Evolutionary conservation across 2,888 invertebrate genomes (phyloP).

Genomic region (Morpho deidamia): DNA sequence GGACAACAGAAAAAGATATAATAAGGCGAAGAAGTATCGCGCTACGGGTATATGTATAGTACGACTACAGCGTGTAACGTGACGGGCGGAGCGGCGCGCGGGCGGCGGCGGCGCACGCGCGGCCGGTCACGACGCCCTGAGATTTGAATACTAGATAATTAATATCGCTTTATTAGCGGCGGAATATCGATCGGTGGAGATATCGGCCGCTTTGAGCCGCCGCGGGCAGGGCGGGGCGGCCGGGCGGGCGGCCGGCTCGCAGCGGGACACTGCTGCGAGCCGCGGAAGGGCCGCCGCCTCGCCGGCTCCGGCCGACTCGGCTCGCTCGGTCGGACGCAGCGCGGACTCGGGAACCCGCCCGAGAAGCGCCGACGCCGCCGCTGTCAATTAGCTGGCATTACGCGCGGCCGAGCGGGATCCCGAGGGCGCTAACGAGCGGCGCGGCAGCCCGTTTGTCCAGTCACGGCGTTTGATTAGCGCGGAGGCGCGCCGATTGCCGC

Average conservation of each 20-base stretch:
- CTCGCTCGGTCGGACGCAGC: background rate
- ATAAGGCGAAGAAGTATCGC: too few species aligned
- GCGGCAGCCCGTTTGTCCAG: slow-evolving; percentile 38
- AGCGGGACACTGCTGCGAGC: background rate
- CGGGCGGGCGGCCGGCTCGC: background rate
- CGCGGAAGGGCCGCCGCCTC: background rate
- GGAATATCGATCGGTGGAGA: slow-evolving; percentile 72
- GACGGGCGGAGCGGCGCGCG: slow-evolving; percentile 3
- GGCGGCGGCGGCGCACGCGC: slow-evolving; percentile 30
- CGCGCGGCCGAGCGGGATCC: background rate
- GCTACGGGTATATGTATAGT: too few species aligned
- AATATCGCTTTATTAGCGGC: slow-evolving; percentile 75
- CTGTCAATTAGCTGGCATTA: slow-evolving; percentile 19
- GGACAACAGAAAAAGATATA: too few species aligned
- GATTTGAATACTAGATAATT: slow-evolving; percentile 78
- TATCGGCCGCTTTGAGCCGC: slow-evolving; percentile 63
- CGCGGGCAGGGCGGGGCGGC: slow-evolving; percentile 15
- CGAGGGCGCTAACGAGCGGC: slow-evolving; percentile 9
- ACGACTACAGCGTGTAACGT: background rate
- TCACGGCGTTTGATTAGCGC: slow-evolving; percentile 53
- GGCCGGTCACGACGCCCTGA: slow-evolving; percentile 50
- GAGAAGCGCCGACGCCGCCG: background rate
- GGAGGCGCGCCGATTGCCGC: slow-evolving; percentile 3
- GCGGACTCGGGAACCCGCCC: background rate
- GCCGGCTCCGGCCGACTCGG: too few species aligned